Evolutionary conservation across 2,113 vertebrate genomes (phyloP), one percentile per base, ranked within the genome.

Genomic region (Redunca redunca): DNA sequence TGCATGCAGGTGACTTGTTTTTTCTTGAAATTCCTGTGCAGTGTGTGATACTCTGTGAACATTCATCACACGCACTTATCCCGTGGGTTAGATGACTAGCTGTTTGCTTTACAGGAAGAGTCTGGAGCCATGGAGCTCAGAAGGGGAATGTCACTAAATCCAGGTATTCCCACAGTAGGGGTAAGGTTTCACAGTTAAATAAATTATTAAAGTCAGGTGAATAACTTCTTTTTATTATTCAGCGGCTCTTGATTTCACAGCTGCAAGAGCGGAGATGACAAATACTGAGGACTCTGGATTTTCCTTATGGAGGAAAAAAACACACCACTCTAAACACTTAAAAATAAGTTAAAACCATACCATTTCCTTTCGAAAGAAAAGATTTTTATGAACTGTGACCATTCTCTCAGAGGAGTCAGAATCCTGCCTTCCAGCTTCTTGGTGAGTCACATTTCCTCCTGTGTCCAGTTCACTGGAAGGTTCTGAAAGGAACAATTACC

Each of bases 311-410:
- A 71, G 30, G 50, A 43, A 93, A 33, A 33, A 67, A 23, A 36
- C 2, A n/a, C 12, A 57, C 60, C 48, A 33, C 52, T 91, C 82
- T 48, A 88, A 92, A 88, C 58, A 50, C 30, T 88, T 96, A 93
- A 88, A 95, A 95, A 78, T 71, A 86, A 97, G 91, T 93, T 74
- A 50, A 97, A 97, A 89, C 91, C 92, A 91, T 77, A 78, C 92
- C 86, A 71, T 90, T 97, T 97, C 97, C 89, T 97, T 90, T 58
- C 71, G 88, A 91, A 98, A 96, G 94, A 93, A 93, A 97, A 58
- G 78, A 64, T 52, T 86, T 97, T 97, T 91, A 95, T 93, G 94
- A 93, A 58, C 94, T 93, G 88, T 81, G 98, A 95, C 78, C 81
- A 17, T 93, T 95, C 74, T 95, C 89, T 93, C 91, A 48, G 81